Percentiles rank a stretch among this genome's conserved stretches.
phyloP scores from a whole-genome alignment of 2,888 invertebrate species.

The Priocnemis perturbator region DNA sequence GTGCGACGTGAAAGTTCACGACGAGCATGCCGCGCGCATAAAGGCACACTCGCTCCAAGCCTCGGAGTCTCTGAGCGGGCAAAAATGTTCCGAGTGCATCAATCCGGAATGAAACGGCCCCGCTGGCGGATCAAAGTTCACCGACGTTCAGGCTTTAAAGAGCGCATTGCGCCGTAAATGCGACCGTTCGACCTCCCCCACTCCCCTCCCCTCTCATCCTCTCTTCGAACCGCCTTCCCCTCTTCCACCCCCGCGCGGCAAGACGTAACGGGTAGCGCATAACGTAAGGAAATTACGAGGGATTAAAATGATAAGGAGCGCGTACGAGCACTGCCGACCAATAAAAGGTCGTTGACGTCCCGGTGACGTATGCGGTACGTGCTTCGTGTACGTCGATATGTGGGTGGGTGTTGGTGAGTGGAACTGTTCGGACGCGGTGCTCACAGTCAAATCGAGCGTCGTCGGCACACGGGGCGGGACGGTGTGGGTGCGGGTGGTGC shows the following conservation, averaged over 20 bases:
- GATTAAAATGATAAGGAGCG: constrained; percentile 63
- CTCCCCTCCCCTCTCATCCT: not conserved
- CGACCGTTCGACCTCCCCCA: too few relatives aligned
- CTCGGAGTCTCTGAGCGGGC: too few relatives aligned
- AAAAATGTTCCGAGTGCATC: constrained; percentile 6
- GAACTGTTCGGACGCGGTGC: too few relatives aligned
- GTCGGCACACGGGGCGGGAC: too few relatives aligned
- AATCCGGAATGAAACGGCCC: constrained; percentile 1
- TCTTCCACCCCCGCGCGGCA: constrained; percentile 25
- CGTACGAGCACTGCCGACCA: constrained; percentile 45
- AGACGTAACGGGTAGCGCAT: constrained; percentile 38
- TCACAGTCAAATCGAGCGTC: too few relatives aligned
- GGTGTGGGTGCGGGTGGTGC: constrained; percentile 40
- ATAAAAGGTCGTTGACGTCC: constrained; percentile 64
- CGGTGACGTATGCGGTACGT: constrained; percentile 41
- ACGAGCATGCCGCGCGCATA: too few relatives aligned
- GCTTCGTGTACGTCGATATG: too few relatives aligned
- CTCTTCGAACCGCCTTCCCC: not conserved
- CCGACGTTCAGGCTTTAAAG: constrained; percentile 28
- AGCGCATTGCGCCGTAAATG: constrained; percentile 11
- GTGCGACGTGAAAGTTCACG: too few relatives aligned
- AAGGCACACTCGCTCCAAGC: too few relatives aligned
- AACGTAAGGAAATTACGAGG: constrained; percentile 57
- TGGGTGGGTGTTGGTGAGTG: too few relatives aligned
- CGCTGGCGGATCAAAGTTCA: constrained; percentile 43